A percentile compares a stretch with the other conserved stretches of the same genome.
These are phyloP conservation scores for Hyposoter didymator DNA, from an alignment of 2,888 invertebrate genomes.

Conservation along the genomic window DNA sequence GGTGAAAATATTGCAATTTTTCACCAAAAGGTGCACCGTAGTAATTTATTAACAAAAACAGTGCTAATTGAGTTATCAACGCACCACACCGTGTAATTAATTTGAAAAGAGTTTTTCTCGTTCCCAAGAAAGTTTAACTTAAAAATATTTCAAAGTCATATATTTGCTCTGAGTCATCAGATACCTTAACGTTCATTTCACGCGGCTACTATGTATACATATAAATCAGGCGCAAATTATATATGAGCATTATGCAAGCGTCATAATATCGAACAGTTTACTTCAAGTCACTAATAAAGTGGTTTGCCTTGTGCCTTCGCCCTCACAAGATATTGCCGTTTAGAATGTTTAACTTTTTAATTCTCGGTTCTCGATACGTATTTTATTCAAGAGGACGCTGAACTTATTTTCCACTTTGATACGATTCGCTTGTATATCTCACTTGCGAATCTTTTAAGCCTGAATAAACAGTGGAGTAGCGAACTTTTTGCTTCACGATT, in stretches of 20 bases:
- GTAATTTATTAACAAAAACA: neutral
- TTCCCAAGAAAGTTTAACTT: neutral
- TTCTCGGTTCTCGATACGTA: constrained; percentile 32
- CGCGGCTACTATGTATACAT: neutral
- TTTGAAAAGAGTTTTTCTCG: neutral
- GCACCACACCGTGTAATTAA: neutral
- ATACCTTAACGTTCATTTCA: neutral
- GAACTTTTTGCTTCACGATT: neutral
- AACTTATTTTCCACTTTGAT: neutral
- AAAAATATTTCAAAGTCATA: neutral
- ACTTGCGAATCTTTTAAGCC: neutral
- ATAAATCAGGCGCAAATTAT: neutral
- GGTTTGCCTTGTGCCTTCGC: constrained; percentile 64
- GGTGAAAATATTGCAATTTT: neutral
- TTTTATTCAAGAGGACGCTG: constrained; percentile 17
- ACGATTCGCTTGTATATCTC: neutral
- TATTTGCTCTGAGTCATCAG: constrained; percentile 14
- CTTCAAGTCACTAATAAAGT: constrained; percentile 57
- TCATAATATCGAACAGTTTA: constrained; percentile 54
- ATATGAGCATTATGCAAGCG: constrained; percentile 16
- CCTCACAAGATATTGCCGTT: constrained; percentile 48
- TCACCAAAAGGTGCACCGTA: neutral
- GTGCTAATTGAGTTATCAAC: constrained; percentile 22
- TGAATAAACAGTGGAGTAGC: neutral
- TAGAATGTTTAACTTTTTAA: constrained; percentile 57